Evolutionary conservation across 2,888 invertebrate species (phyloP), one percentile per base, ranked within the genome.

Genomic region (Eumacrocentrus americanus): DNA sequence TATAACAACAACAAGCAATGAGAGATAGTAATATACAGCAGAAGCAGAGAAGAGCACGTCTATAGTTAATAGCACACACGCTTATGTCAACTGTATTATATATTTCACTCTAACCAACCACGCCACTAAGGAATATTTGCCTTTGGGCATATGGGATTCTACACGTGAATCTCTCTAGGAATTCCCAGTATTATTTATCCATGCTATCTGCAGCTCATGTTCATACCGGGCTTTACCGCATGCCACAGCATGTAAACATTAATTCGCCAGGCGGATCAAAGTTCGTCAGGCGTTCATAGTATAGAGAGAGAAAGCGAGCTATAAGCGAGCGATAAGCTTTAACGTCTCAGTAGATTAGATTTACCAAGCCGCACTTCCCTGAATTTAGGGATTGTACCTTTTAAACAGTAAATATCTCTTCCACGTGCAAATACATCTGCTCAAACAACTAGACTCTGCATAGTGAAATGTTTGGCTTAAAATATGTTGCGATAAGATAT

Each of bases 251-350:
- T 54, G 54, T 29, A 54, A 54, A 54, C 44, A 54, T 46, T 42
- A 42, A 54, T 54, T 54, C 44, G 12, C 20, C 42, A 44, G 42
- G 34, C 54, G 20, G 54, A 54, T 54, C 54, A 54, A 54, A 54
- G 35, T 44, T 54, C 44, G 54, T 54, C 54, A 44, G 52, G 23
- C 16, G 22, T 52, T 50, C 29, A 34, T 50, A n/a, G n/a, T n/a
- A n/a, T 16, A 29, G 16, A 38, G 14, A 38, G 25, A 52, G 22
- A 40, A 40, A 11, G 38, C n/a, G n/a, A n/a, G n/a, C 42, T 44
- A 54, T 12, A 44, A 20, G 44, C 29, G 34, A 35, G 18, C 25
- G 23, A 23, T 38, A 12, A 14, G 25, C 11, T 53, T 16, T 38
- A 14, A 38, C 14, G 6, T 25, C 42, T 53, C 22, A n/a, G n/a